Percentiles rank a stretch among this genome's conserved stretches.
Evolutionary conservation across 2,888 invertebrate genomes (phyloP).

Genomic region (Zele albiditarsus): DNA sequence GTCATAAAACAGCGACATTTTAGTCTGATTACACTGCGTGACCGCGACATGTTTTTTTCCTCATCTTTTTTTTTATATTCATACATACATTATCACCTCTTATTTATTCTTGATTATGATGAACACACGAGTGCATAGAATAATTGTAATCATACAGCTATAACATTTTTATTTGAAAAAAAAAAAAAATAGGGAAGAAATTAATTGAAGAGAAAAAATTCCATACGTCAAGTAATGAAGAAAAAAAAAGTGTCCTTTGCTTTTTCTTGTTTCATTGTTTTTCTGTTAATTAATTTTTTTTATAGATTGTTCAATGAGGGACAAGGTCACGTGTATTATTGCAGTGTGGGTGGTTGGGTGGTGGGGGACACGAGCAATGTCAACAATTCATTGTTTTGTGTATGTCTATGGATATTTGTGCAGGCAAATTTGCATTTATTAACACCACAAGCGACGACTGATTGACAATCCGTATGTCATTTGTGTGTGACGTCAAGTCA

Average conservation of each 20-base stretch:
- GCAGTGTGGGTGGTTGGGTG: neutral
- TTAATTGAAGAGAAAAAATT: no score
- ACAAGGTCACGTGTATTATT: slow-evolving; percentile 21
- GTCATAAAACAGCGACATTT: slow-evolving; percentile 47
- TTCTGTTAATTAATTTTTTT: no score
- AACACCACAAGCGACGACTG: slow-evolving; percentile 71
- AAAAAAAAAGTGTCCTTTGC: no score
- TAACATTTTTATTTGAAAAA: neutral
- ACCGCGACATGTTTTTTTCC: slow-evolving; percentile 41
- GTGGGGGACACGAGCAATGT: neutral
- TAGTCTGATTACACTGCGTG: slow-evolving; percentile 56
- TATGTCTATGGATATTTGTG: slow-evolving; percentile 10
- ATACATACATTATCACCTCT: slow-evolving; percentile 46
- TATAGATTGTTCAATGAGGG: no score
- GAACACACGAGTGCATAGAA: slow-evolving; percentile 37
- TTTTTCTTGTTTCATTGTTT: no score
- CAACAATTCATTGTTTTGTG: slow-evolving; percentile 16
- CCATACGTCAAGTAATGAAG: no score
- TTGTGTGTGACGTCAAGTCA: slow-evolving; percentile 67
- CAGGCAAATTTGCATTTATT: slow-evolving; percentile 70
- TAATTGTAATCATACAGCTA: slow-evolving; percentile 45
- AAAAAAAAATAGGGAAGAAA: neutral
- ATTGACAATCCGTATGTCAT: slow-evolving; percentile 72
- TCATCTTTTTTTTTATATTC: slow-evolving; percentile 25
- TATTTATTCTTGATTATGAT: slow-evolving; percentile 45